These are phyloP conservation scores for Vireo griseus DNA, from an alignment of 2,797 vertebrate genomes.

Conservation along the genomic window DNA sequence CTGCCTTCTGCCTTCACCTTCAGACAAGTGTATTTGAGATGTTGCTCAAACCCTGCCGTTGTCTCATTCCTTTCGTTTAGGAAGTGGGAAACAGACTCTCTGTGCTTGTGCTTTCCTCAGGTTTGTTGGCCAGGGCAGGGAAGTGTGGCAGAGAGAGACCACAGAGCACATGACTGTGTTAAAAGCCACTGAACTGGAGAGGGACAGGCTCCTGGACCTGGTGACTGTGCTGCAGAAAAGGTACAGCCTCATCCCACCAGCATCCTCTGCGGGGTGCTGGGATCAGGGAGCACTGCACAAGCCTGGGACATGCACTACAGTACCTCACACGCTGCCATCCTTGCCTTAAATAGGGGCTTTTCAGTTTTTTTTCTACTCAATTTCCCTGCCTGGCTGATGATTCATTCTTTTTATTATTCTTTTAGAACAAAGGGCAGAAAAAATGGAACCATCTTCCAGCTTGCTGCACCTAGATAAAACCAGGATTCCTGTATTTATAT, in stretches of 20 bases:
- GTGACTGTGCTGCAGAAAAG: constrained; percentile 74
- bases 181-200: constrained; percentile 77
- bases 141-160: constrained; percentile 68
- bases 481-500: background rate
- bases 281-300: background rate
- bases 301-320: background rate
- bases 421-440: constrained; percentile 19
- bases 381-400: background rate
- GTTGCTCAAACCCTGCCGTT: background rate
- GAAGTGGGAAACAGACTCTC: background rate
- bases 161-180: constrained; percentile 74
- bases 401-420: background rate
- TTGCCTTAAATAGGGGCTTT: background rate
- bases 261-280: background rate
- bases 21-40: background rate
- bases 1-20: background rate
- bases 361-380: background rate
- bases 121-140: constrained; percentile 32
- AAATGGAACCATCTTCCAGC: background rate
- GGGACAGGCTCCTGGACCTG: constrained; percentile 76
- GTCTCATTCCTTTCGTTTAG: background rate
- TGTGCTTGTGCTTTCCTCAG: background rate
- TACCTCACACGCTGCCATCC: fast-evolving
- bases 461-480: background rate
- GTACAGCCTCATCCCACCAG: constrained; percentile 26